Base-by-base conservation (phyloP, 2,113 vertebrate genomes). In the Ellobius talpinus region DNA sequence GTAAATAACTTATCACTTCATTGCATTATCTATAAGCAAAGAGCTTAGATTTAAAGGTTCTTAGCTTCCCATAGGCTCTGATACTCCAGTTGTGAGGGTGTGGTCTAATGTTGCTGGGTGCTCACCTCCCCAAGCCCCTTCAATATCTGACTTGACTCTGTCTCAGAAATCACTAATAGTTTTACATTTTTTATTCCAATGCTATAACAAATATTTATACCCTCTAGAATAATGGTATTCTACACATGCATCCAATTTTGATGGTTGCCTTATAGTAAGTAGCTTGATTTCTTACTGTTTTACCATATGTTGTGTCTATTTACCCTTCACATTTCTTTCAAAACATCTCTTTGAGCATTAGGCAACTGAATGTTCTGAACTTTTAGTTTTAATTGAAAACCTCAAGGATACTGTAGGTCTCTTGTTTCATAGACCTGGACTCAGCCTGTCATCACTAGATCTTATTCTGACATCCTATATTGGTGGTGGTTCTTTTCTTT, bases 311-410 rank as follows among this genome's bases (percentile, higher is more conserved):
- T 93, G 82, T 26, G 1, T 90, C 91, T 9, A 42, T 92, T 94
- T 92, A 68, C 66, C 50, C 7, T 29, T 72, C 50, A 55, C 50
- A 29, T 55, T 55, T 14, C 50, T 39, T 50, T 65, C 84, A 47
- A 36, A 66, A 12, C 19, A 52, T 87, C 45, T 70, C 33, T 86
- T 47, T 70, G 65, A 87, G 16, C 26, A 68, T 68, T 68, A 87
- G 36, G n/a, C 36, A 66, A 45, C n/a, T 1, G 3, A 21, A 63
- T 70, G 66, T 94, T 91, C 86, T 77, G 42, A 90, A 47, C 63
- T 85, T 74, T 63, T 95, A 76, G 65, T 92, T 96, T 87, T 96
- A 85, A 76, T 74, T 90, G 70, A 95, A 96, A 39, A 65, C 45
- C 86, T n/a, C 42, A 79, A 73, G 26, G 42, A 36, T 36, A 86